Evolutionary conservation across 2,888 invertebrate species (phyloP).

Genomic region (Melanostoma mellinum): DNA sequence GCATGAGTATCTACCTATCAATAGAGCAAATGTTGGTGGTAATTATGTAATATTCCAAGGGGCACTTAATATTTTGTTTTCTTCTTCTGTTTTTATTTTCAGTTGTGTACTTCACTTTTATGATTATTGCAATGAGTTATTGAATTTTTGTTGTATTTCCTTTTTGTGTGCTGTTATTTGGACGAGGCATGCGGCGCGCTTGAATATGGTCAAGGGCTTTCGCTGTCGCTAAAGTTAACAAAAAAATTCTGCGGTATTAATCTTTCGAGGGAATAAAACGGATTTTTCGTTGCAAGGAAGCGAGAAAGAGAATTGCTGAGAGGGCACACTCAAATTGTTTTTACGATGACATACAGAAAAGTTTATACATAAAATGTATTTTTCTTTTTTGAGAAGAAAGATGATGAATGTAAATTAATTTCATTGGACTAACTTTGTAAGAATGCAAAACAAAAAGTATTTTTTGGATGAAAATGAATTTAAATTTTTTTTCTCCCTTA

Average conservation of each 20-base stretch:
- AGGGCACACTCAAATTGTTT: slow-evolving; percentile 37
- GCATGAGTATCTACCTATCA: slow-evolving; percentile 40
- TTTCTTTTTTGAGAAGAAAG: slow-evolving; percentile 22
- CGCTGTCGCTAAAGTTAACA: not conserved
- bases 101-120: not conserved
- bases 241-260: slow-evolving; percentile 47
- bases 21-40: slow-evolving; percentile 58
- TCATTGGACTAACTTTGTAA: slow-evolving; percentile 20
- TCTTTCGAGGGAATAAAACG: slow-evolving; percentile 13
- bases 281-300: slow-evolving; percentile 5
- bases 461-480: not conserved
- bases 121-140: slow-evolving; percentile 27
- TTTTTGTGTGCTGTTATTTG: slow-evolving; percentile 11
- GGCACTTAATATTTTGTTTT: slow-evolving; percentile 12
- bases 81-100: slow-evolving; percentile 1
- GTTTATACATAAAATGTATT: slow-evolving; percentile 16
- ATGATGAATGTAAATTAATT: slow-evolving; percentile 65
- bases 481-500: no score
- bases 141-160: slow-evolving; percentile 27
- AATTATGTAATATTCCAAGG: slow-evolving; percentile 61
- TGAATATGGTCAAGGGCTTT: slow-evolving; percentile 57
- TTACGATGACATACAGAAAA: slow-evolving; percentile 49
- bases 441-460: slow-evolving; percentile 1
- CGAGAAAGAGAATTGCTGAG: not conserved
- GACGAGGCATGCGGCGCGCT: slow-evolving; percentile 1